Evolutionary conservation across 1,140 invertebrate species (phyloP).

Genomic region (Listronotus bonariensis): DNA sequence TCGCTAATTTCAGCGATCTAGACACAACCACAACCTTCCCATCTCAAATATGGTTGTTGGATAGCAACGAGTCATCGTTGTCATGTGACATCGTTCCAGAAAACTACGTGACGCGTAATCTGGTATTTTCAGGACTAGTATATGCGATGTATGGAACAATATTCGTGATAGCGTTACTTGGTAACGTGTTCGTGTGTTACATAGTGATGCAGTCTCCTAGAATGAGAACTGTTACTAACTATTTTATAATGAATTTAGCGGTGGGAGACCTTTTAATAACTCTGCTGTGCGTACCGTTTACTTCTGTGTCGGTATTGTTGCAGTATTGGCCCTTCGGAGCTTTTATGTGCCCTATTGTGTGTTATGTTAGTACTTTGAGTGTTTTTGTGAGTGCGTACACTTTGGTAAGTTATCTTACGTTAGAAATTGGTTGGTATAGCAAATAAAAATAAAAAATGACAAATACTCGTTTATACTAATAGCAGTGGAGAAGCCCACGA

Average conservation of each 20-base stretch:
- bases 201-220: conserved; percentile 75
- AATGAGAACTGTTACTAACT: conserved; percentile 87
- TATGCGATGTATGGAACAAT: conserved; percentile 76
- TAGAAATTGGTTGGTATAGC: too few species aligned
- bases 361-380: conserved; percentile 78
- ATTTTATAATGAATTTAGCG: conserved; percentile 85
- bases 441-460: too few species aligned
- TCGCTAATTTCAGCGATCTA: background rate
- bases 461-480: too few species aligned
- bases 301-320: conserved; percentile 74
- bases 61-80: conserved; percentile 11
- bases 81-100: conserved; percentile 20
- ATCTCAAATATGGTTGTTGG: background rate
- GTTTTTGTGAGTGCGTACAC: conserved; percentile 86
- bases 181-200: conserved; percentile 82
- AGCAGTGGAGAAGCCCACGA: too few species aligned
- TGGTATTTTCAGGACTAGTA: conserved; percentile 55
- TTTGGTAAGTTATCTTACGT: conserved; percentile 58
- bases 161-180: conserved; percentile 74
- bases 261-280: conserved; percentile 85
- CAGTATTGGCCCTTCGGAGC: conserved; percentile 84
- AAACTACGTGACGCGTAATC: conserved; percentile 19
- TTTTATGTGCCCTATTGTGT: conserved; percentile 75
- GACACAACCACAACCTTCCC: background rate
- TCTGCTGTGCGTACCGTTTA: conserved; percentile 84